Base-by-base conservation (phyloP, 2,797 vertebrate species). In the Dermochelys coriacea region DNA sequence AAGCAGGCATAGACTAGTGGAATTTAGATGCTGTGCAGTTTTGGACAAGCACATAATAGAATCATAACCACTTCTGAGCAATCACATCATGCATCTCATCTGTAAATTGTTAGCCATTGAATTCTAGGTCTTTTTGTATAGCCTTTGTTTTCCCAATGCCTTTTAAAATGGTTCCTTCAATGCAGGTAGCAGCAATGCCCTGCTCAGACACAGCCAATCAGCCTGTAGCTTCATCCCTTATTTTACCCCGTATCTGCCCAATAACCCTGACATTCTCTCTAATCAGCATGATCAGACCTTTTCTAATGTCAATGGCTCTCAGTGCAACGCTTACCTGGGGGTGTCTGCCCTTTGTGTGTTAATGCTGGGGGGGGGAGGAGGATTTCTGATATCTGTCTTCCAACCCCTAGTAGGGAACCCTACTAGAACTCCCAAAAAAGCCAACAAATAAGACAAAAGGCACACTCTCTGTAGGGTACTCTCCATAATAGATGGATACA, bases 361-460 rank as follows among this genome's bases (percentile, higher is more conserved):
- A 27, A 12, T 49, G 41, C 25, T 49, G 31, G 23, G n/a, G 1
- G 2, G 25, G 4, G 4, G 29, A 71, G 12, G 12, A 12, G 21
- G 27, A 27, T 78, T 78, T 50, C 45, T 49, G 75, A 49, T 29
- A 49, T 49, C 3, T 8, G 29, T 45, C 45, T 29, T 49, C 29
- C 74, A 77, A 19, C 10, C 14, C 75, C 75, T 75, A 50, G 34
- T 8, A 16, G 47, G 27, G 50, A n/a, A 21, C 34, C 31, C 29
- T 50, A 8, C 45, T 78, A 27, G 4, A 12, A 29, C 31, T 27
- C 77, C 49, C 12, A 15, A 12, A 47, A 78, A 27, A 16, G 25
- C 27, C 74, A 3, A 15, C 0, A 5, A 41, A 2, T 8, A 4
- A 0, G 0, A 4, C 6, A 77, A 87, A 80, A 41, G 23, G 5